phyloP scores from a whole-genome alignment of 2,888 invertebrate genomes.

The Heliconius sara region DNA sequence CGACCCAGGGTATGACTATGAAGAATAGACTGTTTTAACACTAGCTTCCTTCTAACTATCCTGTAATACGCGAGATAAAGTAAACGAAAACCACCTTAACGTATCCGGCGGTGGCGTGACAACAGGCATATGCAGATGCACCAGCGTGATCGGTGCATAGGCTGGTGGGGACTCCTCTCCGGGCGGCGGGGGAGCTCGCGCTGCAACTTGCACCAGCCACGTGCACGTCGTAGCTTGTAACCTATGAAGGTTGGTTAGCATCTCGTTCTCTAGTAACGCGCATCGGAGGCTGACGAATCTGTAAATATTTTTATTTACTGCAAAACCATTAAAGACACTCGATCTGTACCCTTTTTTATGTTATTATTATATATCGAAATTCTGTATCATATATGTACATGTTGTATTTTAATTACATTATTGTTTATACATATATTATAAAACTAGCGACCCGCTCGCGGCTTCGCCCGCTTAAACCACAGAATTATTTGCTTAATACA shows the following conservation, averaged over 20 bases:
- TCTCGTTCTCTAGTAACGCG: constrained; percentile 89
- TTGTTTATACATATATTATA: too few species aligned
- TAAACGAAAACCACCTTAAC: constrained; percentile 80
- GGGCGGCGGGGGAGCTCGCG: constrained; percentile 67
- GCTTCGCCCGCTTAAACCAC: too few species aligned
- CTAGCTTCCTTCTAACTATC: too few species aligned
- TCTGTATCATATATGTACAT: too few species aligned
- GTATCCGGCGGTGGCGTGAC: constrained; percentile 86
- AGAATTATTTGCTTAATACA: too few species aligned
- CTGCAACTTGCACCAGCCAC: constrained; percentile 93
- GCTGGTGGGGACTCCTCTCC: constrained; percentile 61
- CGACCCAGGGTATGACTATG: too few species aligned
- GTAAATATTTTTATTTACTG: constrained; percentile 11
- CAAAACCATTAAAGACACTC: too few species aligned
- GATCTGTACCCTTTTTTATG: too few species aligned
- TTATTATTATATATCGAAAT: too few species aligned
- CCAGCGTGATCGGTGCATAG: constrained; percentile 85
- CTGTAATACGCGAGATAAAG: background rate
- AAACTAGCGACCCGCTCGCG: too few species aligned
- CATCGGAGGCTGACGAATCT: constrained; percentile 89
- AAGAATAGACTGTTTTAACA: too few species aligned
- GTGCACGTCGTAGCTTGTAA: constrained; percentile 92
- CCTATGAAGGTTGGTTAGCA: constrained; percentile 87
- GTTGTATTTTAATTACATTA: too few species aligned
- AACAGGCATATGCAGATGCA: constrained; percentile 86